Evolutionary conservation across 2,797 vertebrate species (phyloP), one percentile per base, ranked within the genome.

Genomic region (Gambelia wislizenii): DNA sequence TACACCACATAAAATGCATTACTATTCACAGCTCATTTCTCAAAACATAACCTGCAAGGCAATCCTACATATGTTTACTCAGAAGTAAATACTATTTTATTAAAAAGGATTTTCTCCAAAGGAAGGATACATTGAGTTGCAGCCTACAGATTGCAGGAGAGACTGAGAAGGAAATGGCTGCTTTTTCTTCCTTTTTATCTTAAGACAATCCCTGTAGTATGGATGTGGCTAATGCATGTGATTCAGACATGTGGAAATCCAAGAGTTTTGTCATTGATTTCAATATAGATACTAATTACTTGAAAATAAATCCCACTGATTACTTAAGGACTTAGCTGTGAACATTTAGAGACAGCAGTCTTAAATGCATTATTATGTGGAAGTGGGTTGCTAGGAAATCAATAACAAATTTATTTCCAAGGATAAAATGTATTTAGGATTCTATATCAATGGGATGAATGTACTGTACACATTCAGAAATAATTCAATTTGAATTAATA

Each of bases 251-350:
- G 59, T 49, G 30, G n/a, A 30, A 27, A 75, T 85, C 72, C 44
- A 44, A 52, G 8, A 61, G 25, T 75, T 39, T 72, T 56, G 54
- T 44, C 47, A n/a, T 18, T 74, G 39, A n/a, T 84, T 67, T 82
- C 70, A 77, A 76, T 76, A 64, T 20, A 81, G 22, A 67, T 47
- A 76, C 56, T n/a, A n/a, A 39, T 76, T 42, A 83, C 44, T 36
- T 83, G 87, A 18, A 52, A 75, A 76, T 44, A 87, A 87, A 74
- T 79, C 76, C 64, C n/a, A 70, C 44, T 49, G n/a, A 59, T 4
- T 33, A 69, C n/a, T 25, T 27, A 74, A 27, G 39, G 36, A 42
- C 69, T 74, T 82, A 77, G 36, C 36, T 76, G 80, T 52, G 16
- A 76, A 75, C 25, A 33, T 74, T 87, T 87, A 47, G 67, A 75